phyloP scores from a whole-genome alignment of 2,888 invertebrate genomes.

The Morpho deidamia region DNA sequence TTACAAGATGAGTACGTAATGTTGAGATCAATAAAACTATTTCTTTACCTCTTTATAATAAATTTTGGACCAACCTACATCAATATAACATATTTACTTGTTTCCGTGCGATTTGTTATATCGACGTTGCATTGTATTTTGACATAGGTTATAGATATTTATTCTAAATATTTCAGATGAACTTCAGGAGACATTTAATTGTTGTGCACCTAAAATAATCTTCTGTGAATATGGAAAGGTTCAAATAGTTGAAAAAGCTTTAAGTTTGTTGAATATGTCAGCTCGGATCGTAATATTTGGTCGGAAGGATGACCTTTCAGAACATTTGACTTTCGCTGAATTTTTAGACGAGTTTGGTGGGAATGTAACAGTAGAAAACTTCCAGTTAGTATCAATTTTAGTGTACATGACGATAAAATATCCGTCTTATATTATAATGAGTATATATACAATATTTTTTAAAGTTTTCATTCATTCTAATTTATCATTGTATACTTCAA shows the following conservation, averaged over 20 bases:
- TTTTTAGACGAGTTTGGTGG: slow-evolving; percentile 32
- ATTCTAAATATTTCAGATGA: slow-evolving; percentile 38
- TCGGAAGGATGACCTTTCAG: slow-evolving; percentile 28
- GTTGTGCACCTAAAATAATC: slow-evolving; percentile 37
- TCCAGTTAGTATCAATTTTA: slow-evolving; percentile 26
- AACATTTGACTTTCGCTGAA: slow-evolving; percentile 30
- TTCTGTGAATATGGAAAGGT: slow-evolving; percentile 45
- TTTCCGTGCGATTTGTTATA: too few relatives aligned
- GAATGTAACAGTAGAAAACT: slow-evolving; percentile 25
- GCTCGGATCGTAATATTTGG: slow-evolving; percentile 38
- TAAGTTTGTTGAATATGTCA: slow-evolving; percentile 30
- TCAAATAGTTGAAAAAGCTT: slow-evolving; percentile 31
- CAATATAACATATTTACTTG: too few relatives aligned
- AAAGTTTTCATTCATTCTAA: too few relatives aligned
- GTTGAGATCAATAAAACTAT: too few relatives aligned
- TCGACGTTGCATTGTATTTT: too few relatives aligned
- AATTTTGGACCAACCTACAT: too few relatives aligned
- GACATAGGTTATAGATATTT: too few relatives aligned
- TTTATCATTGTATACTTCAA: too few relatives aligned
- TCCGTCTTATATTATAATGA: too few relatives aligned
- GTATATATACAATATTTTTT: too few relatives aligned
- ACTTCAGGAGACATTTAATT: slow-evolving; percentile 32
- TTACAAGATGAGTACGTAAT: too few relatives aligned
- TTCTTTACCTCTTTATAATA: too few relatives aligned
- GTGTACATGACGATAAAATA: background rate